Conservation (phyloP, 2,888 invertebrate genomes). For the Drosophila silvestris region DNA sequence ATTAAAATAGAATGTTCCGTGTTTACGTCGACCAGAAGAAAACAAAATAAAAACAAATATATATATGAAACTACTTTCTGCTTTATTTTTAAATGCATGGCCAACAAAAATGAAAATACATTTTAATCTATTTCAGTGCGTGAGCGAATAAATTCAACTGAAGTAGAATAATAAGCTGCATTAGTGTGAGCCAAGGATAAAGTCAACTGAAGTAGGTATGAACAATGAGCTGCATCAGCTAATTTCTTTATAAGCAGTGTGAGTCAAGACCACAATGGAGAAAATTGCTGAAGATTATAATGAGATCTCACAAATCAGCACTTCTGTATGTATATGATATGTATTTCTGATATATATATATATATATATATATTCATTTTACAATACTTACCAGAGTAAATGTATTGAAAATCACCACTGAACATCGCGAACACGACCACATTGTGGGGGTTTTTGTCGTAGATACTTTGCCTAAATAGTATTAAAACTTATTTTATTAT, state of each 20-base stretch:
- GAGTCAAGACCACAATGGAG: slow-evolving; percentile 29
- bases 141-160: slow-evolving; percentile 4
- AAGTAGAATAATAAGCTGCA: slow-evolving; percentile 23
- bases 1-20: slow-evolving; percentile 24
- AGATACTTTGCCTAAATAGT: slow-evolving; percentile 13
- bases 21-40: slow-evolving; percentile 17
- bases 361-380: neutral
- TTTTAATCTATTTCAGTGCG: neutral
- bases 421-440: slow-evolving; percentile 80
- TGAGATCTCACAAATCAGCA: slow-evolving; percentile 7
- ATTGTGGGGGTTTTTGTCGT: slow-evolving; percentile 63
- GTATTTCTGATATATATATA: neutral
- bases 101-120: slow-evolving; percentile 1
- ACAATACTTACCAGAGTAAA: slow-evolving; percentile 76
- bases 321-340: neutral
- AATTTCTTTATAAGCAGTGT: slow-evolving; percentile 60
- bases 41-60: slow-evolving; percentile 48
- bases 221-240: slow-evolving; percentile 18
- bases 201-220: neutral
- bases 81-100: slow-evolving; percentile 69
- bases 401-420: slow-evolving; percentile 75
- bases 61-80: slow-evolving; percentile 63
- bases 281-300: neutral
- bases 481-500: slow-evolving; percentile 22
- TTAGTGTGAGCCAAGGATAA: slow-evolving; percentile 39